Evolutionary conservation across 2,797 vertebrate genomes (phyloP), one percentile per base, ranked within the genome.

Genomic region (Chrysocyon brachyurus): DNA sequence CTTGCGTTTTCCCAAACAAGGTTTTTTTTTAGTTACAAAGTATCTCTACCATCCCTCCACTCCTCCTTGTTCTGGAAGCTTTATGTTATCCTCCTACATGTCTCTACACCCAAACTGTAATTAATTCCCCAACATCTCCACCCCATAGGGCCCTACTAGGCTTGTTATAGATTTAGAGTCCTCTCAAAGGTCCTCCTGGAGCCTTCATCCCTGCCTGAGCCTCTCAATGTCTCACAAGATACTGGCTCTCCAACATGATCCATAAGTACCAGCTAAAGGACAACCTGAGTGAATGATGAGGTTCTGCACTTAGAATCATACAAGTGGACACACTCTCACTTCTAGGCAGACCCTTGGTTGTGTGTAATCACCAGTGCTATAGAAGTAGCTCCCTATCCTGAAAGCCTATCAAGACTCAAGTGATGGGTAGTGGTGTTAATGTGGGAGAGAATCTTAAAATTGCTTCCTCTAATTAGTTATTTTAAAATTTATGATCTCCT

Each of bases 1-100:
- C n/a, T 1, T 72, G 24, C 79, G 31, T 94, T 97, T 94, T 86
- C 72, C 54, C 83, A 82, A 91, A 72, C 77, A 59, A 73, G 54
- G 11, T 31, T 36, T 94, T 36, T 94, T 68, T 82, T 81, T 93
- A 49, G 56, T 83, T 64, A 91, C n/a, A 77, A 63, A 82, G 57
- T 31, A 81, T 22, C 14, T 59, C 52, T 40, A 22, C 63, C 21
- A 11, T 75, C 16, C 31, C 28, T 64, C 8, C 3, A 3, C 14
- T 5, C 3, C 2, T 64, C 40, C 11, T 6, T 63, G 56, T 87
- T 84, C 84, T 54, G 46, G 46, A 19, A 68, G 28, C 31, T 72
- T 78, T 12, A 8, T 52, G 17, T 66, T 68, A n/a, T 33, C 31
- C 84, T 59, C n/a, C 61, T 87, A 15, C 14, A 10, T 40, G 40